phyloP scores from a whole-genome alignment of 1,140 invertebrate genomes.

The Ylistrum balloti region DNA sequence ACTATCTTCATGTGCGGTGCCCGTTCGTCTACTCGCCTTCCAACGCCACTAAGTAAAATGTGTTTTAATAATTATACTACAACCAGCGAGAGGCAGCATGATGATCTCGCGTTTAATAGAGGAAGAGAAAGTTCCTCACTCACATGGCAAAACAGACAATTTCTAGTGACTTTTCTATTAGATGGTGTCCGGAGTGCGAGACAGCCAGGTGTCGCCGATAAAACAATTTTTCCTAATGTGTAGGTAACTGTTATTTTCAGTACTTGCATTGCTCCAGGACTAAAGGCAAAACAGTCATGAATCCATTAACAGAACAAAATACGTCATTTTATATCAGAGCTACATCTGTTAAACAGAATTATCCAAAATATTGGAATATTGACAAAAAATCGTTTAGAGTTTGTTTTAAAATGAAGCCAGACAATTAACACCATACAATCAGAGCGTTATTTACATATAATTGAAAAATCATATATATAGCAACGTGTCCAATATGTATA shows the following conservation, averaged over 20 bases:
- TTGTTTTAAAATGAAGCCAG: no score
- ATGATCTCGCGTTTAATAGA: not conserved
- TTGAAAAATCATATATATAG: no score
- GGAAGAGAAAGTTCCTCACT: not conserved
- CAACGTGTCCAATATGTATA: not conserved
- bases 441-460: no score
- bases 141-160: not conserved
- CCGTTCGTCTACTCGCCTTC: not conserved
- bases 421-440: no score
- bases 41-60: not conserved
- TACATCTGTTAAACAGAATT: no score
- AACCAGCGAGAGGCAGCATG: not conserved
- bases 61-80: constrained; percentile 8
- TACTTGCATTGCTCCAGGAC: not conserved
- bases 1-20: not conserved
- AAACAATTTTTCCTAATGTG: not conserved
- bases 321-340: no score
- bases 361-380: no score
- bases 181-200: not conserved
- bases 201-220: not conserved
- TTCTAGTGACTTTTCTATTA: not conserved
- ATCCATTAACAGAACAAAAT: no score
- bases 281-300: no score
- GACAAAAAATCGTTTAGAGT: no score
- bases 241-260: not conserved